Evolutionary conservation across 2,113 vertebrate species (phyloP).

Genomic region (Trichomycterus rosablanca): DNA sequence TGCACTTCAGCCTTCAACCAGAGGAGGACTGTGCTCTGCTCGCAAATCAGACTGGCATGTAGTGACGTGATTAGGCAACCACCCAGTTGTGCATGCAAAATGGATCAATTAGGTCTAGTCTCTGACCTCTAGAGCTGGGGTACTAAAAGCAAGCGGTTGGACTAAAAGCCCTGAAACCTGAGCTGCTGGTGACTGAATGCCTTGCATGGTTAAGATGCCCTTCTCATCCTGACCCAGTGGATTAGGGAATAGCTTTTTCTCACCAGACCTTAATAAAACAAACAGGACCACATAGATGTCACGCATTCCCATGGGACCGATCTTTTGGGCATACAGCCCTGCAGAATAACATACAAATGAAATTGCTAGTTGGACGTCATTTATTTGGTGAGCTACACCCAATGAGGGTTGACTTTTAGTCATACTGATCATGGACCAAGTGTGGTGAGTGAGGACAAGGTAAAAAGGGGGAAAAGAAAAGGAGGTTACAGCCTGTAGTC

Average conservation of each 20-base stretch:
- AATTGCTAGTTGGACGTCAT: background rate
- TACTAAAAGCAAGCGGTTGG: slow-evolving; percentile 18
- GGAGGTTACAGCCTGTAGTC: slow-evolving; percentile 40
- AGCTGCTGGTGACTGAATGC: background rate
- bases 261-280: slow-evolving; percentile 33
- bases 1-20: slow-evolving; percentile 2
- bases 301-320: slow-evolving; percentile 18
- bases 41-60: background rate
- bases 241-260: slow-evolving; percentile 3
- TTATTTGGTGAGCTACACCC: background rate
- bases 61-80: background rate
- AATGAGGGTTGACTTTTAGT: slow-evolving; percentile 15
- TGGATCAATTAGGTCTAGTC: slow-evolving; percentile 11
- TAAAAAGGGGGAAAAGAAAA: slow-evolving; percentile 55
- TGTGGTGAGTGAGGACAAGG: slow-evolving; percentile 45
- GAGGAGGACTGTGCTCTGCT: slow-evolving; percentile 4
- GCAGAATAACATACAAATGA: background rate
- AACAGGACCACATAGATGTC: slow-evolving; percentile 16
- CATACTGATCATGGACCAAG: slow-evolving; percentile 19
- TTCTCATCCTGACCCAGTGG: background rate
- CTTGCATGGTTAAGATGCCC: slow-evolving; percentile 5
- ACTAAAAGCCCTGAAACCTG: slow-evolving; percentile 11
- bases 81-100: background rate
- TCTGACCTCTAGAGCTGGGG: slow-evolving; percentile 9
- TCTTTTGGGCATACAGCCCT: slow-evolving; percentile 15